These are phyloP conservation scores for Neoitamus cyanurus DNA, from an alignment of 2,888 invertebrate species.

Conservation along the genomic window DNA sequence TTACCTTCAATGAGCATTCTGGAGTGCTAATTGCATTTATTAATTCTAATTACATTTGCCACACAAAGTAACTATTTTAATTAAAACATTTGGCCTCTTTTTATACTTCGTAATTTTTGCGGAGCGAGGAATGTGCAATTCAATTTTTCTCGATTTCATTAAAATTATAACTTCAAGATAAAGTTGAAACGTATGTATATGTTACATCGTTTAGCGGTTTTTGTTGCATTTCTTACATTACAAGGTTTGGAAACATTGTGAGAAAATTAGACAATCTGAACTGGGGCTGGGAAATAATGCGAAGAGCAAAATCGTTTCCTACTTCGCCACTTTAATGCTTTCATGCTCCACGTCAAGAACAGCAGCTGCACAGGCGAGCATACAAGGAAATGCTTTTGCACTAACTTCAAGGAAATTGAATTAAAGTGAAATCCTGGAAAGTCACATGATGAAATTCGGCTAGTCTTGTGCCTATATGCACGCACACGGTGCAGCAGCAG, in stretches of 20 bases:
- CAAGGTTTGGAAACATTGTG: background rate
- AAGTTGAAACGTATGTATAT: background rate
- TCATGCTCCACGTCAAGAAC: too few relatives aligned
- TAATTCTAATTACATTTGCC: background rate
- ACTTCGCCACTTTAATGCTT: too few relatives aligned
- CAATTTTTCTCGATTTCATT: background rate
- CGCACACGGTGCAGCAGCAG: background rate
- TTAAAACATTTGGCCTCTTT: background rate
- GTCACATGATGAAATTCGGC: background rate
- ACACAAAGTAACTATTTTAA: background rate
- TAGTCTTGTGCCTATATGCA: background rate
- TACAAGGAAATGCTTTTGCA: background rate
- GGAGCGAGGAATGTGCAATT: background rate
- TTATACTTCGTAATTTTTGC: background rate
- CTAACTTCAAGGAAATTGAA: conserved; percentile 3
- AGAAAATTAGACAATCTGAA: too few relatives aligned
- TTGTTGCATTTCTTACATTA: too few relatives aligned
- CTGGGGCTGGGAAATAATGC: too few relatives aligned
- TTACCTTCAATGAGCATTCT: background rate
- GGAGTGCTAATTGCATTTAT: background rate
- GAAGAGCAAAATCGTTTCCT: too few relatives aligned
- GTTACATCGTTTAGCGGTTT: too few relatives aligned
- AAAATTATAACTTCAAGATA: background rate
- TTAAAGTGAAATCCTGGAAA: background rate
- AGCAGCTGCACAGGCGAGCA: too few relatives aligned